A percentile compares a stretch with the other conserved stretches of the same genome.
These are phyloP conservation scores for Lepidurus couesii DNA, from an alignment of 1,140 invertebrate genomes.

Conservation along the genomic window DNA sequence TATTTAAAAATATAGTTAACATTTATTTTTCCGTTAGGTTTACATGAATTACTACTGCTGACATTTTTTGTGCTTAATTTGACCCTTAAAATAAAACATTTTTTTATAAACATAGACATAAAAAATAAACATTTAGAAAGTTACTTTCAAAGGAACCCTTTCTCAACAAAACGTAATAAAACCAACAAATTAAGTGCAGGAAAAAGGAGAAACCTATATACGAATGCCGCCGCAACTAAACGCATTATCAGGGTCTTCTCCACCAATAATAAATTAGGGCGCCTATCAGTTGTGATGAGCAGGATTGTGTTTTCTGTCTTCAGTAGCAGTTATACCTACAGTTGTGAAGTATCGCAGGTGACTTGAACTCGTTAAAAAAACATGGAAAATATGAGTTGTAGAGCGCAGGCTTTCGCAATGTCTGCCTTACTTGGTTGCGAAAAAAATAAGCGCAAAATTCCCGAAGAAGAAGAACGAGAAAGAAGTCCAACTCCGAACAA, in stretches of 20 bases:
- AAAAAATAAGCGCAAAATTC: not conserved
- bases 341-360: slow-evolving; percentile 11
- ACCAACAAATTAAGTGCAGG: not conserved
- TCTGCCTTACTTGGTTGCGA: not conserved
- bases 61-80: no score
- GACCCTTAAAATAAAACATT: no score
- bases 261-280: not conserved
- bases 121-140: no score
- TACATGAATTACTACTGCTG: no score
- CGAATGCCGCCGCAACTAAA: not conserved
- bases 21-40: no score
- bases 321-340: not conserved
- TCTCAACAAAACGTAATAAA: not conserved
- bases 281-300: slow-evolving; percentile 10
- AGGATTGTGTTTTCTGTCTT: not conserved
- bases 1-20: no score
- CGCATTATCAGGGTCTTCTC: not conserved
- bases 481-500: not conserved
- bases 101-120: no score
- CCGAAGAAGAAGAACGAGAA: not conserved
- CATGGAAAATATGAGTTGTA: not conserved
- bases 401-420: slow-evolving; percentile 2
- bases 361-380: not conserved
- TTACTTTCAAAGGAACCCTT: no score
- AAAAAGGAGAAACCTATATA: not conserved